Conservation (phyloP, 2,113 vertebrate species). For the Nanger granti region DNA sequence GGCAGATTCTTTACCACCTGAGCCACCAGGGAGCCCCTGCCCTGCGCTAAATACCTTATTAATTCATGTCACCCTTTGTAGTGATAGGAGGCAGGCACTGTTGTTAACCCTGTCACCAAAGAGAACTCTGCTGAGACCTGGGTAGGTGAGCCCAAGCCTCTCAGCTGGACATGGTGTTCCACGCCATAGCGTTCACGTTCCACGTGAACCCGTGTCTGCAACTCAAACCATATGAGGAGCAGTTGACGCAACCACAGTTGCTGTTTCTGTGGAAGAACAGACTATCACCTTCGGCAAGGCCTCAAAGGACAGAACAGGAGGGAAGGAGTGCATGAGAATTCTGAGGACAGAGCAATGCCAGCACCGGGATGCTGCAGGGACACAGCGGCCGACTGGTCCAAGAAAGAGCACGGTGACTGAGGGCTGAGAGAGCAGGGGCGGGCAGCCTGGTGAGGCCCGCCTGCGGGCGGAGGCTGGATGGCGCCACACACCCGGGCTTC, state of each 20-base stretch:
- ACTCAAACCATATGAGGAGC: background rate
- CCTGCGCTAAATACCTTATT: background rate
- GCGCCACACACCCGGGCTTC: fast-evolving
- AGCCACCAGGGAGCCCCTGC: background rate
- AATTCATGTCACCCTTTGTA: fast-evolving
- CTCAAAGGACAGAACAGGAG: background rate
- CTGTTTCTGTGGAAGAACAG: background rate
- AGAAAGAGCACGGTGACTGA: background rate
- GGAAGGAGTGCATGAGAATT: fast-evolving
- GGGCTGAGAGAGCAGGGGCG: background rate
- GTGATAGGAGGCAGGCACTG: fast-evolving
- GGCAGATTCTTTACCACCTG: background rate
- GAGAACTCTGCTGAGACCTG: background rate
- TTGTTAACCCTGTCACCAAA: background rate
- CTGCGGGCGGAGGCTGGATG: fast-evolving
- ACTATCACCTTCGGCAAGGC: fast-evolving
- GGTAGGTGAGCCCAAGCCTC: background rate
- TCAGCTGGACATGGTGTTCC: background rate
- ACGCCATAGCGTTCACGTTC: fast-evolving
- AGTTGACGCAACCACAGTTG: background rate
- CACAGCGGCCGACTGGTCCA: fast-evolving
- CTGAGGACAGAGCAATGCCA: background rate
- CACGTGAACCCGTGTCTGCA: background rate
- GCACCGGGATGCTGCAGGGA: background rate
- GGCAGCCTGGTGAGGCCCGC: background rate